These are phyloP conservation scores for Saccopteryx leptura DNA, from an alignment of 2,113 vertebrate genomes.

Conservation along the genomic window DNA sequence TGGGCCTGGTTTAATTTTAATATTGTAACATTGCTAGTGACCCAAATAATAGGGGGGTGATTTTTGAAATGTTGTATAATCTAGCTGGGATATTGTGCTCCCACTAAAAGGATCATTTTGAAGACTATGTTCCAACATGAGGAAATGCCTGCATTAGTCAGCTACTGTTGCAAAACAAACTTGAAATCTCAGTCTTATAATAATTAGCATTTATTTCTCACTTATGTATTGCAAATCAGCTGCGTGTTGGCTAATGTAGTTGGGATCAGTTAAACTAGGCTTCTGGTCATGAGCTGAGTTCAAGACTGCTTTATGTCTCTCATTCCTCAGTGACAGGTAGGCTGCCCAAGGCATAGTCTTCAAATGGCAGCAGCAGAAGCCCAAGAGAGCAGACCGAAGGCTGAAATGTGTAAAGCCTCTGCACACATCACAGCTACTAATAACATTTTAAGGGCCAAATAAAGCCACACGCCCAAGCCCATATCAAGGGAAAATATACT, in stretches of 20 bases:
- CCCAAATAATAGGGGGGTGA: background rate
- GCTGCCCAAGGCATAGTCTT: background rate
- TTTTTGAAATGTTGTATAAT: background rate
- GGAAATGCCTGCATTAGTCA: background rate
- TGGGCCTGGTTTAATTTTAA: background rate
- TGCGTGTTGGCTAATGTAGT: background rate
- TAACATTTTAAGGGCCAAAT: background rate
- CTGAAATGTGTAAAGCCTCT: background rate
- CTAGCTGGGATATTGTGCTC: background rate
- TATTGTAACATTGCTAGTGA: background rate
- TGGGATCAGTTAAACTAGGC: background rate
- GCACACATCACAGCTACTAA: background rate
- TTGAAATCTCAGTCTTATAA: background rate
- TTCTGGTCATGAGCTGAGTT: background rate
- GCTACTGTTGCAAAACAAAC: background rate
- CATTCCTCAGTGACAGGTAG: background rate
- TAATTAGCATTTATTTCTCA: slow-evolving; percentile 2
- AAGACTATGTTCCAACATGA: background rate
- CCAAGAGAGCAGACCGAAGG: background rate
- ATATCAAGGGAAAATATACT: background rate
- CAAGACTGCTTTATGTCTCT: background rate
- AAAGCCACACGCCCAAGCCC: background rate
- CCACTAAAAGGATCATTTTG: background rate
- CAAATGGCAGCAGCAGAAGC: background rate
- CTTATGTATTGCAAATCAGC: background rate